Base-by-base conservation (phyloP, 1,140 invertebrate genomes). In the Rhyacophila brunnea region DNA sequence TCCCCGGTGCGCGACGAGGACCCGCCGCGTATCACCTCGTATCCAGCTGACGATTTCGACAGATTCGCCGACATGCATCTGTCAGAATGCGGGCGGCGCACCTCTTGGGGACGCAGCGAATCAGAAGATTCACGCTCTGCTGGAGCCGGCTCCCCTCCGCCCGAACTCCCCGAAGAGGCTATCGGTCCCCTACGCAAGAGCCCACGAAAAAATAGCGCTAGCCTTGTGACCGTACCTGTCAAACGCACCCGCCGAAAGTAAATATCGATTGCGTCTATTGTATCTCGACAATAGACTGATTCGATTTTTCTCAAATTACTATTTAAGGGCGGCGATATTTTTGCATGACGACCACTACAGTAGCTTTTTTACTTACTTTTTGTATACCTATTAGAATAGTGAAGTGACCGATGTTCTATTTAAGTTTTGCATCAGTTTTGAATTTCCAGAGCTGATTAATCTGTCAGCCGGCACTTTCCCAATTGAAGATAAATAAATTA, bases 31-130 rank as follows among this genome's bases (percentile, higher is more conserved):
- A 69, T 70, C 15, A 74, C 72, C 70, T 72, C 72, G 4, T 80
- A 74, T 49, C 60, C 72, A 0, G 76, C 71, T 0, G 75, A 77
- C 42, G 76, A 68, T 4, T 78, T 76, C 46, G 74, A 78, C 51
- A 69, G 61, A 2, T 78, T 79, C 56, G 77, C 46, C 10, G 4
- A 28, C 9, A 52, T 50, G 38, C n/a, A 40, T n/a, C n/a, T n/a
- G 4, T 3, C 11, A n/a, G 38, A n/a, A n/a, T 40, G 38, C 38
- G 1, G 35, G 15, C 14, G 6, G 7, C 6, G 49, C 49, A 15
- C 17, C 10, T 47, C 11, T 20, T 13, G 7, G 20, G 13, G 18
- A 19, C 17, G 45, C 45, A 15, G n/a, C 38, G 11, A 6, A 5
- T 40, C 15, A 3, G 38, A n/a, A 4, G 20, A 19, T 14, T 19